Evolutionary conservation across 2,888 invertebrate genomes (phyloP).

Genomic region (Machimus rusticus): DNA sequence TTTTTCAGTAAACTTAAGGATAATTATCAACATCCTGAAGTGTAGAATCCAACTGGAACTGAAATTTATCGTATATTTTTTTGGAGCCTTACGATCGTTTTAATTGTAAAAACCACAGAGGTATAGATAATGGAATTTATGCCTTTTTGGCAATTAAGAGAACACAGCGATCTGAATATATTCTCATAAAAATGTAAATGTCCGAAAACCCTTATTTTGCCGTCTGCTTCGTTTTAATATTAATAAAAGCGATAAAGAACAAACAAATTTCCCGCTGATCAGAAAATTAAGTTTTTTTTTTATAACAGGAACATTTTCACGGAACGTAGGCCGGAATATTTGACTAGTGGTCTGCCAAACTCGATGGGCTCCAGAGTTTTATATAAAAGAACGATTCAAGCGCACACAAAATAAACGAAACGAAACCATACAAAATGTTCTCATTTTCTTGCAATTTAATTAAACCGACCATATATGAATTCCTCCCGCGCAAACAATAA

Average conservation of each 20-base stretch:
- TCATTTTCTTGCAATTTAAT: slow-evolving; percentile 35
- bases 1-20: no score
- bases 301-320: not conserved
- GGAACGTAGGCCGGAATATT: not conserved
- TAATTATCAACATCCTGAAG: no score
- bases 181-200: not conserved
- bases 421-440: slow-evolving; percentile 2
- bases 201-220: not conserved
- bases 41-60: no score
- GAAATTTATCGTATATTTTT: not conserved
- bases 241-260: not conserved
- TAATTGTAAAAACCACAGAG: not conserved
- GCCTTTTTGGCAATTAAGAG: not conserved
- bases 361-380: not conserved
- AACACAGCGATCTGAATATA: not conserved
- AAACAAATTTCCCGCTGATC: not conserved
- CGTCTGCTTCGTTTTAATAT: not conserved
- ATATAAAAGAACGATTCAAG: not conserved
- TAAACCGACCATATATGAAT: not conserved
- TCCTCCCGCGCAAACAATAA: not conserved
- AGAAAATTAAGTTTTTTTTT: not conserved
- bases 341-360: not conserved
- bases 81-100: not conserved
- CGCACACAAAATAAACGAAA: not conserved
- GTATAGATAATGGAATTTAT: no score